Conservation (phyloP, 2,797 vertebrate genomes). For the Mormyrops boulengeri region DNA sequence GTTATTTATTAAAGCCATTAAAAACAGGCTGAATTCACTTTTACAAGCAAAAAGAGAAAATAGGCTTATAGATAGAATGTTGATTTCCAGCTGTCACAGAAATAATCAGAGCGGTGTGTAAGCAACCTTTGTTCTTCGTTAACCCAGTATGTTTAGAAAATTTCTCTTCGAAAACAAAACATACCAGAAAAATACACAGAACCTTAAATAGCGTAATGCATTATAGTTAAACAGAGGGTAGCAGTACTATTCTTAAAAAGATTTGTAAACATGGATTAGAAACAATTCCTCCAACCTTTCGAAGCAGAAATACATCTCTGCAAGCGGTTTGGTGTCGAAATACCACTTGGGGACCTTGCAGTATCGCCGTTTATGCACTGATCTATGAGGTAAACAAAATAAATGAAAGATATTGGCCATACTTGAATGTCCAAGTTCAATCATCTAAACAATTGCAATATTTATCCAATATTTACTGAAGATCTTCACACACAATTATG, state of each 20-base stretch:
- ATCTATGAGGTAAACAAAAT: background rate
- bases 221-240: background rate
- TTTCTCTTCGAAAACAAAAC: background rate
- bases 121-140: background rate
- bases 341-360: background rate
- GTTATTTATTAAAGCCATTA: constrained; percentile 22
- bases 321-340: background rate
- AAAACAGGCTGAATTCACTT: constrained; percentile 34
- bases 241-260: background rate
- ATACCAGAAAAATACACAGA: background rate
- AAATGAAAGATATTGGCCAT: background rate
- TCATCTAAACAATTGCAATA: background rate
- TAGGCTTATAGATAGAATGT: background rate
- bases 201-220: background rate
- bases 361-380: background rate
- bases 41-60: constrained; percentile 23
- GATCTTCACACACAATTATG: background rate
- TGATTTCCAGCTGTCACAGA: background rate
- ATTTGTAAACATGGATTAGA: background rate
- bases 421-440: background rate
- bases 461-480: background rate
- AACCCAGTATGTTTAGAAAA: background rate
- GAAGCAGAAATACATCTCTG: background rate
- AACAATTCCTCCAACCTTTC: background rate
- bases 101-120: background rate